Evolutionary conservation across 2,888 invertebrate species (phyloP).

Genomic region (Xanthostigma xanthostigma): DNA sequence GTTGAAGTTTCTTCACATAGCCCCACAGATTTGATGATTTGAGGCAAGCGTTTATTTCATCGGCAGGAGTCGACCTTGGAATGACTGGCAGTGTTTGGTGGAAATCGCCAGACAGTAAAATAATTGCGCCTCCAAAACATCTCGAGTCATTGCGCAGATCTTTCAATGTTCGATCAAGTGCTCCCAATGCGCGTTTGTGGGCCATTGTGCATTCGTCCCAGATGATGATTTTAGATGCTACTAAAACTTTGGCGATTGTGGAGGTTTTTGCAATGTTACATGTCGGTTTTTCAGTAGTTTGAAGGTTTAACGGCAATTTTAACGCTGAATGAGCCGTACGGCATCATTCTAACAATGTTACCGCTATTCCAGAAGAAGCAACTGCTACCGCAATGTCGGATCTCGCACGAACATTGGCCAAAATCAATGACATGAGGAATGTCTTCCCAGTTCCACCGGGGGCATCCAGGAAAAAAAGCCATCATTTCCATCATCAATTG

Average conservation of each 20-base stretch:
- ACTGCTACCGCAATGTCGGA: slow-evolving; percentile 15
- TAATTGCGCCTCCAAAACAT: slow-evolving; percentile 9
- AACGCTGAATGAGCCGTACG: slow-evolving; percentile 14
- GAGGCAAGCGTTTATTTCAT: slow-evolving; percentile 10
- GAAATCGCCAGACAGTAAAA: slow-evolving; percentile 12
- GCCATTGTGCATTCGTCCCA: slow-evolving; percentile 19
- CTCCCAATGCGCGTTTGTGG: slow-evolving; percentile 17
- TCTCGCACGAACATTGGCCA: slow-evolving; percentile 15
- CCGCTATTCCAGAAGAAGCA: slow-evolving; percentile 17
- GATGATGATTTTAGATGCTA: slow-evolving; percentile 17
- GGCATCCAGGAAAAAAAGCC: slow-evolving; percentile 14
- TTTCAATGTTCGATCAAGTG: slow-evolving; percentile 16
- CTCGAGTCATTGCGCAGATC: slow-evolving; percentile 14
- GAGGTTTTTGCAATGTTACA: slow-evolving; percentile 19
- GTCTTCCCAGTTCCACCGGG: slow-evolving; percentile 8
- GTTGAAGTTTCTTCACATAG: slow-evolving; percentile 8
- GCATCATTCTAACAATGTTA: slow-evolving; percentile 12
- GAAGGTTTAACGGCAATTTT: slow-evolving; percentile 17
- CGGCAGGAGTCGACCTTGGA: slow-evolving; percentile 9
- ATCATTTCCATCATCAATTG: slow-evolving; percentile 16
- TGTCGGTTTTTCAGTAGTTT: slow-evolving; percentile 15
- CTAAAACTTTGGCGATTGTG: slow-evolving; percentile 18
- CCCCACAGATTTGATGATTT: slow-evolving; percentile 10
- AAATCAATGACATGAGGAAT: slow-evolving; percentile 15
- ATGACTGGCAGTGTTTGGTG: slow-evolving; percentile 12